Base-by-base conservation (phyloP, 1,140 invertebrate genomes). In the Medauroidea extradentata region DNA sequence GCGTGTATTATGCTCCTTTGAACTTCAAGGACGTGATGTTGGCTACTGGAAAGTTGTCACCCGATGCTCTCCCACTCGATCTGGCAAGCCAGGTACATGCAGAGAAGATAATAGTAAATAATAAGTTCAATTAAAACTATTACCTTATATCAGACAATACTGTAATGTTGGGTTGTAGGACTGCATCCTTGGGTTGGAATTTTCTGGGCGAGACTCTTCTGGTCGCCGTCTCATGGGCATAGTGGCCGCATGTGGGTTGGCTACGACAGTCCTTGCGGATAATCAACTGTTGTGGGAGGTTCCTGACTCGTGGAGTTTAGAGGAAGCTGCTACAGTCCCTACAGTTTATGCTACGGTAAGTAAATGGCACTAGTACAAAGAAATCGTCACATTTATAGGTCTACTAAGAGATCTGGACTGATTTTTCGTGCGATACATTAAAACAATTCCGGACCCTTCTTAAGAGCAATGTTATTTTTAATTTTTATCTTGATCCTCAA, bases 1-100 rank as follows among this genome's bases (percentile, higher is more conserved):
- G 79, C 60, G 94, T 98, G 7, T 91, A 95, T 71, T 98, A 94
- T 76, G 88, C 95, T 4, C 89, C 96, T 21, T 81, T 99, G 3
- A 98, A 99, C 76, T 98, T 98, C 86, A 85, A 94, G 58, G 96
- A 99, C 73, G 88, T 99, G 39, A 99, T 98, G 96, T 78, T 98
- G 63, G 94, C 95, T 2, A 94, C 92, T 23, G 96, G 96, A 60
- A 96, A 97, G 76, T 79, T 99, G 34, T 90, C 94, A 25, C 93
- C 93, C 21, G 95, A 98, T 79, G 92, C 95, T 38, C 80, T 98
- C 41, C 95, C 95, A 41, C 91, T 91, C 62, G 83, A 91, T 70
- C 74, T 91, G 42, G 87, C 88, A n/a, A 83, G 84, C 57, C 69
- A 71, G 60, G 68, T 70, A 63, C 42, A 52, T 57, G n/a, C n/a